phyloP scores from a whole-genome alignment of 2,888 invertebrate species.

The Pheosia tremula region DNA sequence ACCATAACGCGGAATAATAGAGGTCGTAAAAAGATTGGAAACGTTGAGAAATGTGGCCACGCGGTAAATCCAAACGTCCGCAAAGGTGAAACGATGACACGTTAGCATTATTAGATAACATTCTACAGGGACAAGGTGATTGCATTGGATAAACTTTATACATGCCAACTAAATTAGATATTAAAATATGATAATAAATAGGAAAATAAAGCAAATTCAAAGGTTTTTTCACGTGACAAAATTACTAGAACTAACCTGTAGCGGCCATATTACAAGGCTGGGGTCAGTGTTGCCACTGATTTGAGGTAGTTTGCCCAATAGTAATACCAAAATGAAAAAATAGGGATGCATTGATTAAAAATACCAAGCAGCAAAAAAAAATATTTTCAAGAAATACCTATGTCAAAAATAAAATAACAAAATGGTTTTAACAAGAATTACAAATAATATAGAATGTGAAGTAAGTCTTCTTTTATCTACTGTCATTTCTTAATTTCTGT shows the following conservation, averaged over 20 bases:
- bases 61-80: constrained; percentile 83
- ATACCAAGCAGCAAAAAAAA: constrained; percentile 14
- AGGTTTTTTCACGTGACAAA: constrained; percentile 80
- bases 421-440: too few species aligned
- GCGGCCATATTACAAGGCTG: constrained; percentile 89
- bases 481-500: too few species aligned
- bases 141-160: constrained; percentile 33
- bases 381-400: not conserved
- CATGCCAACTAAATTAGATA: constrained; percentile 42
- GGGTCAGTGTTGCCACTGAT: constrained; percentile 76
- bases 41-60: constrained; percentile 80
- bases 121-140: constrained; percentile 37
- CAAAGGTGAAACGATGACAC: constrained; percentile 82
- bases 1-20: constrained; percentile 34
- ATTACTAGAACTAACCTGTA: constrained; percentile 87
- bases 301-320: constrained; percentile 30
- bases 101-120: constrained; percentile 79
- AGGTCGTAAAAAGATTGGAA: constrained; percentile 48
- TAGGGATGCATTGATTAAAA: not conserved
- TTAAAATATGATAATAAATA: constrained; percentile 43
- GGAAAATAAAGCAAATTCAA: constrained; percentile 43
- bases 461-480: too few species aligned
- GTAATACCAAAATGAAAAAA: constrained; percentile 17
- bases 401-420: not conserved
- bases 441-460: too few species aligned